phyloP scores from a whole-genome alignment of 2,888 invertebrate genomes.

The Pteria penguin region DNA sequence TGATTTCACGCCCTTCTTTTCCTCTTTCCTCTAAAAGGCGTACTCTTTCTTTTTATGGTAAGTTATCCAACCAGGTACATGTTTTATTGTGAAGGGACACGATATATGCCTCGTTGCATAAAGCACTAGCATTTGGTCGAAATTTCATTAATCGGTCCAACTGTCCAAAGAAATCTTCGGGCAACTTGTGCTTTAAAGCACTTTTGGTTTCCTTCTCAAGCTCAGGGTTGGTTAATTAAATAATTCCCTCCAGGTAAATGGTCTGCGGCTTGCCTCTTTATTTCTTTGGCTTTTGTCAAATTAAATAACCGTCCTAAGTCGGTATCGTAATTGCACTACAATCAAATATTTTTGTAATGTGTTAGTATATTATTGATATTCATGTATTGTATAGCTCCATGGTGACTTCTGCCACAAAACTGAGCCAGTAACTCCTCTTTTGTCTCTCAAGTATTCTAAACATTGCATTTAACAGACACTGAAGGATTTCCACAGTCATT shows the following conservation, averaged over 20 bases:
- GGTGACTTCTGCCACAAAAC: too few relatives aligned
- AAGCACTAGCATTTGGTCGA: too few relatives aligned
- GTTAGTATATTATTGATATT: too few relatives aligned
- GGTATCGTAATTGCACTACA: too few relatives aligned
- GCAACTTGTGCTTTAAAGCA: slow-evolving; percentile 1
- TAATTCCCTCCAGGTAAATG: slow-evolving; percentile 44
- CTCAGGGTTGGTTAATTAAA: background rate
- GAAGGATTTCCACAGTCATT: background rate
- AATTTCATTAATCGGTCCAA: slow-evolving; percentile 4
- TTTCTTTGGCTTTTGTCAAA: too few relatives aligned
- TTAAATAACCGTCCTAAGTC: too few relatives aligned
- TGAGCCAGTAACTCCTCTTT: too few relatives aligned
- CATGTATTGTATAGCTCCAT: too few relatives aligned
- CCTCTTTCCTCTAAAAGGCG: background rate
- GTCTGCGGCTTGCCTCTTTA: slow-evolving; percentile 45
- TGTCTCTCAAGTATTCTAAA: slow-evolving; percentile 23
- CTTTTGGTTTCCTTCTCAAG: background rate
- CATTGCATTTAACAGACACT: slow-evolving; percentile 25
- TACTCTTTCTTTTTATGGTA: background rate
- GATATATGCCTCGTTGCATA: too few relatives aligned
- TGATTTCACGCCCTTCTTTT: background rate
- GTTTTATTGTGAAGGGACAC: background rate
- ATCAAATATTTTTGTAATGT: too few relatives aligned
- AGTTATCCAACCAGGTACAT: background rate
- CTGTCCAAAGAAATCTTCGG: slow-evolving; percentile 18